Evolutionary conservation across 2,797 vertebrate genomes (phyloP).

Genomic region (Stomatorhinus walkeri): DNA sequence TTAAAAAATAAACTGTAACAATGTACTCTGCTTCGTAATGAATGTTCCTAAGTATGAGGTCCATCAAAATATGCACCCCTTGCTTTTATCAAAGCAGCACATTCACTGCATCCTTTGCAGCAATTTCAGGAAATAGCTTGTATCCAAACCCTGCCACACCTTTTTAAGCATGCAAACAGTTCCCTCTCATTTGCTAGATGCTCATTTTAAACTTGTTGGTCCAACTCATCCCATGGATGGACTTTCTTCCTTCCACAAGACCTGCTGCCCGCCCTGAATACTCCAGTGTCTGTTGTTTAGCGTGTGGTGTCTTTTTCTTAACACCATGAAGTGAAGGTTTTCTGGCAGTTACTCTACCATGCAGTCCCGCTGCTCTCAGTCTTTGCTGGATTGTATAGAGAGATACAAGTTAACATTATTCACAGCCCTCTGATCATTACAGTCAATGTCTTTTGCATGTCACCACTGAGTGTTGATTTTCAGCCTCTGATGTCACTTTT

Average conservation of each 20-base stretch:
- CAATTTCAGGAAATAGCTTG: neutral
- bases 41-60: neutral
- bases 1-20: neutral
- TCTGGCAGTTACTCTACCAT: neutral
- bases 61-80: neutral
- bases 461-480: too few species aligned
- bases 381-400: neutral
- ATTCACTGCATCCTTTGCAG: neutral
- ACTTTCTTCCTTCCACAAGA: neutral
- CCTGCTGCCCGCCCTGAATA: neutral
- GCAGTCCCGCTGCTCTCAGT: neutral
- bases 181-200: neutral
- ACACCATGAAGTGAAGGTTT: too few species aligned
- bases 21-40: neutral
- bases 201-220: neutral
- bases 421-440: too few species aligned
- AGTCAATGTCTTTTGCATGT: too few species aligned
- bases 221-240: neutral
- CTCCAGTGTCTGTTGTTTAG: neutral
- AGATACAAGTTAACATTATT: too few species aligned
- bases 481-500: too few species aligned
- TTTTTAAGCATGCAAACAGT: neutral
- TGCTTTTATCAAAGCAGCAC: neutral
- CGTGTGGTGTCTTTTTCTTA: too few species aligned
- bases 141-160: neutral